Evolutionary conservation across 1,140 invertebrate genomes (phyloP).

Genomic region (Solenopsis fugax): DNA sequence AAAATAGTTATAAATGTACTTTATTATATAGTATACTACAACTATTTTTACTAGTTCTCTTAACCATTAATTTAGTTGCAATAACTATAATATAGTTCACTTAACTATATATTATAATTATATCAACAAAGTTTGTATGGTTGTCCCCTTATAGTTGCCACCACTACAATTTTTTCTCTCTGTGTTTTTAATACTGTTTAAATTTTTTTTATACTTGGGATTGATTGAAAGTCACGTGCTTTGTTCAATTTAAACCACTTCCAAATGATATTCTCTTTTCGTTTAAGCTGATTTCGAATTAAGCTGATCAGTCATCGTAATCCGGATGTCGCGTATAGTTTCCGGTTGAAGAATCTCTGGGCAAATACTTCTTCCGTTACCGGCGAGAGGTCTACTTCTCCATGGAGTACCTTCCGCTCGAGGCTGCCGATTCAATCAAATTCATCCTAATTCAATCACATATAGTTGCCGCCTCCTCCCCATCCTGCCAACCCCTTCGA

Average conservation of each 20-base stretch:
- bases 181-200: neutral
- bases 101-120: no score
- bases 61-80: no score
- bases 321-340: neutral
- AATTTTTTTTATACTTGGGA: neutral
- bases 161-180: no score
- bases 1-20: no score
- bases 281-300: no score
- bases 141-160: no score
- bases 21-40: no score
- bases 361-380: neutral
- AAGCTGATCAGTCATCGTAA: neutral
- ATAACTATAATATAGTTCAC: no score
- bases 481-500: neutral
- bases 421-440: slow-evolving; percentile 8
- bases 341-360: neutral
- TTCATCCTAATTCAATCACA: slow-evolving; percentile 46
- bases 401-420: no score
- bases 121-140: no score
- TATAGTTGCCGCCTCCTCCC: neutral
- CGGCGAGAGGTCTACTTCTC: neutral
- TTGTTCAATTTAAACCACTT: neutral
- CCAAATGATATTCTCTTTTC: neutral
- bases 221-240: neutral
- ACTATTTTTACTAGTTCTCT: no score